phyloP scores from a whole-genome alignment of 2,888 invertebrate genomes.

The Caenorhabditis imperialis region DNA sequence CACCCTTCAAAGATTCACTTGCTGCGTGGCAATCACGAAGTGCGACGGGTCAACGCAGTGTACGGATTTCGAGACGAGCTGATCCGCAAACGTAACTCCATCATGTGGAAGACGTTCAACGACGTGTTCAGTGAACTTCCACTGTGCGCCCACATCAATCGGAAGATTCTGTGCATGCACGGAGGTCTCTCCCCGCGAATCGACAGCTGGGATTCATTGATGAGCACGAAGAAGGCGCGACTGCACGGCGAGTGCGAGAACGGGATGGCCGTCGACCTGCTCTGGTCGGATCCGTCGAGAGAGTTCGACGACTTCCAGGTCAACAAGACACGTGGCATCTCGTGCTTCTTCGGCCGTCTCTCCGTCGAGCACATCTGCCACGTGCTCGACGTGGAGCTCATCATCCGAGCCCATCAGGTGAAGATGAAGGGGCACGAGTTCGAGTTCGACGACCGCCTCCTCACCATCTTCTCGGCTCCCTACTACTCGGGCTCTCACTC shows the following conservation, averaged over 20 bases:
- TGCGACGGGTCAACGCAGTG: slow-evolving; percentile 62
- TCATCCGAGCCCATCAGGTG: slow-evolving; percentile 71
- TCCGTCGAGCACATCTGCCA: slow-evolving; percentile 59
- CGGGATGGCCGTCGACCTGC: slow-evolving; percentile 63
- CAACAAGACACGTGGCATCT: slow-evolving; percentile 60
- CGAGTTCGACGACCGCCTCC: slow-evolving; percentile 59
- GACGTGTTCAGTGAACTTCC: slow-evolving; percentile 69
- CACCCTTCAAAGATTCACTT: slow-evolving; percentile 61
- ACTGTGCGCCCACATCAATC: slow-evolving; percentile 62
- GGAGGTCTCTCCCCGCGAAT: slow-evolving; percentile 72
- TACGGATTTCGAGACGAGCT: slow-evolving; percentile 69
- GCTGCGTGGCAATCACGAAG: slow-evolving; percentile 69
- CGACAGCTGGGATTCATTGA: slow-evolving; percentile 57
- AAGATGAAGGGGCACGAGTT: slow-evolving; percentile 59
- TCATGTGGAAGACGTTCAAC: slow-evolving; percentile 63
- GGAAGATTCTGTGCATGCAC: slow-evolving; percentile 69
- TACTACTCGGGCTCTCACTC: slow-evolving; percentile 67
- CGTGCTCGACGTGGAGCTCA: slow-evolving; percentile 61
- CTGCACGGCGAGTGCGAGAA: slow-evolving; percentile 62
- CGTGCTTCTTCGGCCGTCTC: slow-evolving; percentile 62
- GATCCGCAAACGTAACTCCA: slow-evolving; percentile 44
- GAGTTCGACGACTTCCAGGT: slow-evolving; percentile 24
- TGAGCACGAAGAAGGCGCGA: slow-evolving; percentile 65
- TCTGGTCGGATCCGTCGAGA: slow-evolving; percentile 70
- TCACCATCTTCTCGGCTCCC: slow-evolving; percentile 73